Conservation (phyloP, 2,797 vertebrate genomes). For the Hozukius guyotensis region DNA sequence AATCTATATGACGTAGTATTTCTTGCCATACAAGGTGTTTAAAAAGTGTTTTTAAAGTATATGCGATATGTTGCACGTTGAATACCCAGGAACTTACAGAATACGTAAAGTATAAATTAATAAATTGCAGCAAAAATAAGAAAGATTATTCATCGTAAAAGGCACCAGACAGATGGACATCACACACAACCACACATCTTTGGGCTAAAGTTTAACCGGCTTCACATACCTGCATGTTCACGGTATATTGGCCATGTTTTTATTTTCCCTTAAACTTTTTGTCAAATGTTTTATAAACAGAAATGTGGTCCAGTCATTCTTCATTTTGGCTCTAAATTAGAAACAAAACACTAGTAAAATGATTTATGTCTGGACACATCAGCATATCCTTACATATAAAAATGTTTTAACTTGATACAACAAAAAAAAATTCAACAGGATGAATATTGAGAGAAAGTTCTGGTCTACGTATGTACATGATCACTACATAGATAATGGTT, state of each 20-base stretch:
- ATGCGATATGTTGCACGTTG: slow-evolving; percentile 1
- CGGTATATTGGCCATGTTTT: slow-evolving; percentile 83
- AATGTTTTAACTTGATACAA: slow-evolving; percentile 60
- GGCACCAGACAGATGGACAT: slow-evolving; percentile 73
- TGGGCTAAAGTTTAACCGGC: slow-evolving; percentile 76
- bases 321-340: slow-evolving; percentile 69
- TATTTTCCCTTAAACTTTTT: slow-evolving; percentile 70
- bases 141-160: slow-evolving; percentile 36
- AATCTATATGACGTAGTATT: slow-evolving; percentile 12
- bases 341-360: slow-evolving; percentile 90
- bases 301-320: slow-evolving; percentile 67
- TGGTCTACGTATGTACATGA: slow-evolving; percentile 78
- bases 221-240: slow-evolving; percentile 82
- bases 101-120: slow-evolving; percentile 34
- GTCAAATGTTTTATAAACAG: slow-evolving; percentile 73
- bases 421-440: slow-evolving; percentile 48
- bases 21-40: background rate
- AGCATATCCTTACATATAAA: slow-evolving; percentile 77
- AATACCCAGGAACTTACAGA: slow-evolving; percentile 36
- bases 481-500: slow-evolving; percentile 92
- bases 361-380: slow-evolving; percentile 83
- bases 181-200: slow-evolving; percentile 75
- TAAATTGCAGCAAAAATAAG: slow-evolving; percentile 49
- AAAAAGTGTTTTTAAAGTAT: background rate
- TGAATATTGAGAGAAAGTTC: slow-evolving; percentile 73